phyloP scores from a whole-genome alignment of 2,113 vertebrate species.

The Ivindomyrus marchei region DNA sequence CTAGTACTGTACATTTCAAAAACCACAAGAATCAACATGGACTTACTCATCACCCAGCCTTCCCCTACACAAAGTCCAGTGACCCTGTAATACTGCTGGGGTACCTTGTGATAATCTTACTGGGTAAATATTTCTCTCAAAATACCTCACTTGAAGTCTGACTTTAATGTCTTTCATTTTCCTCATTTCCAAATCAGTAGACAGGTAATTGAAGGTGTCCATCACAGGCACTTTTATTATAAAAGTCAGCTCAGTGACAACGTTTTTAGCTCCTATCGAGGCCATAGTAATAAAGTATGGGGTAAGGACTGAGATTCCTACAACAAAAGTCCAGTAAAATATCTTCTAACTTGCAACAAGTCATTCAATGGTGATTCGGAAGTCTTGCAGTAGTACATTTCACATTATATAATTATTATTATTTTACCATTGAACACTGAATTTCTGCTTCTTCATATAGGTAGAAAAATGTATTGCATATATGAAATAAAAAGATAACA shows the following conservation, averaged over 20 bases:
- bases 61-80: not conserved
- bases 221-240: not conserved
- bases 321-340: not conserved
- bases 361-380: not conserved
- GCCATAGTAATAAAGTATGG: not conserved
- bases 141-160: not conserved
- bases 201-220: not conserved
- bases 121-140: not conserved
- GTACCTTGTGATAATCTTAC: slow-evolving; percentile 1
- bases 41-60: not conserved
- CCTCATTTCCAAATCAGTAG: not conserved
- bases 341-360: not conserved
- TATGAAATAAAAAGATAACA: not conserved
- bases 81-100: not conserved
- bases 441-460: not conserved
- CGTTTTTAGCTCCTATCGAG: not conserved
- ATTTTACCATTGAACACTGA: not conserved
- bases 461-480: not conserved
- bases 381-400: not conserved
- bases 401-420: not conserved
- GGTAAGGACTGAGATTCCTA: not conserved
- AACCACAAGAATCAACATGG: not conserved
- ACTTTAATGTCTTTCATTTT: not conserved
- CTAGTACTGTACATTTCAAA: not conserved
- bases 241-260: not conserved